Evolutionary conservation across 1,140 invertebrate genomes (phyloP).

Genomic region (Monochamus saltuarius): DNA sequence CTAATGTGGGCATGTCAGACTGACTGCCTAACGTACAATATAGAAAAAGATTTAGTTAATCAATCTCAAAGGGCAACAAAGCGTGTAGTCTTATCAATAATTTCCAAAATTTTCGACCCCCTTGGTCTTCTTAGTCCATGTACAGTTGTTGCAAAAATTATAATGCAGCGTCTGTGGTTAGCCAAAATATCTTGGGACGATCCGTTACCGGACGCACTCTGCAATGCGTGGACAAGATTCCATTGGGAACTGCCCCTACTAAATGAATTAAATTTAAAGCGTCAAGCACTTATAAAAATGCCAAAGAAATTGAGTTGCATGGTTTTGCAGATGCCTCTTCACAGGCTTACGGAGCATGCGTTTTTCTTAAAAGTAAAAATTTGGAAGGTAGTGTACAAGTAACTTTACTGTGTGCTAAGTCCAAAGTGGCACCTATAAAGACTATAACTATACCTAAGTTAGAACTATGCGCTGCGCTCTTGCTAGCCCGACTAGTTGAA

Average conservation of each 20-base stretch:
- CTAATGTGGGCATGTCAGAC: no score
- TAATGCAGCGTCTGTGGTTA: slow-evolving; percentile 46
- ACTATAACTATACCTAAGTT: slow-evolving; percentile 5
- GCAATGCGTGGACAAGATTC: no score
- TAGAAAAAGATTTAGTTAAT: no score
- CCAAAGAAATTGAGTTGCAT: slow-evolving; percentile 27
- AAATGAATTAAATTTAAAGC: no score
- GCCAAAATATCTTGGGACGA: no score
- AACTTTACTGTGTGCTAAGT: slow-evolving; percentile 9
- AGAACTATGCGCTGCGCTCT: slow-evolving; percentile 17
- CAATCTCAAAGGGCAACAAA: slow-evolving; percentile 1
- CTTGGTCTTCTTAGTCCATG: slow-evolving; percentile 49
- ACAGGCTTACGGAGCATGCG: slow-evolving; percentile 20
- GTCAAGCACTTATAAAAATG: neutral
- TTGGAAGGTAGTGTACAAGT: neutral
- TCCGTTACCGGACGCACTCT: no score
- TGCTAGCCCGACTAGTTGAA: slow-evolving; percentile 33
- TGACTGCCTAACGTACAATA: no score
- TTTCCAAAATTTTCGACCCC: slow-evolving; percentile 51
- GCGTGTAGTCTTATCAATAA: slow-evolving; percentile 16
- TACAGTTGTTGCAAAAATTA: slow-evolving; percentile 47
- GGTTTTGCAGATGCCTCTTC: slow-evolving; percentile 17
- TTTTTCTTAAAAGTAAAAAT: slow-evolving; percentile 8
- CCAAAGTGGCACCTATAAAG: slow-evolving; percentile 20
- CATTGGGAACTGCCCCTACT: no score